Evolutionary conservation across 2,113 vertebrate genomes (phyloP).

Genomic region (Cavia aperea): DNA sequence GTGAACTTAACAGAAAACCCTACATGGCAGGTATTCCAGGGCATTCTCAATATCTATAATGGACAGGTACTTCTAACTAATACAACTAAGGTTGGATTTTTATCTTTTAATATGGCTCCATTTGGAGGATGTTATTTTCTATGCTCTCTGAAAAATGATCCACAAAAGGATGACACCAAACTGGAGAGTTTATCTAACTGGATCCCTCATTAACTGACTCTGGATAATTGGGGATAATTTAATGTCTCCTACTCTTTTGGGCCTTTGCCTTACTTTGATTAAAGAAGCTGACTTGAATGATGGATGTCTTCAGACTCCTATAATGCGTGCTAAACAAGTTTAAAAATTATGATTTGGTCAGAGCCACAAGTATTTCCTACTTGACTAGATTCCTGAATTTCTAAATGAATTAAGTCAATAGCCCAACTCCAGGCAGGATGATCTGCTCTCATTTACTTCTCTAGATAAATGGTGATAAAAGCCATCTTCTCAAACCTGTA

Average conservation of each 20-base stretch:
- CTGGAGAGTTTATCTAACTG: not conserved
- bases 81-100: not conserved
- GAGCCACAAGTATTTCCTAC: not conserved
- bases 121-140: slow-evolving; percentile 17
- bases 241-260: not conserved
- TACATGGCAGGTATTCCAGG: not conserved
- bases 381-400: not conserved
- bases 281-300: not conserved
- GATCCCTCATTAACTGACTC: not conserved
- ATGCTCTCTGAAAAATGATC: not conserved
- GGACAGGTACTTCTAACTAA: too few species aligned
- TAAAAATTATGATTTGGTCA: not conserved
- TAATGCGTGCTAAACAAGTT: not conserved
- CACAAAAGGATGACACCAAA: not conserved
- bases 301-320: not conserved
- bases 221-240: not conserved
- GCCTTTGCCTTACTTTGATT: not conserved
- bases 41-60: slow-evolving; percentile 7
- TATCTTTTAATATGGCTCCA: not conserved
- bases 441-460: not conserved
- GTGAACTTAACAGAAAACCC: not conserved
- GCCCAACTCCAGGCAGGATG: not conserved
- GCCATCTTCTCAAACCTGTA: not conserved
- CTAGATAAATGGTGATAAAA: not conserved
- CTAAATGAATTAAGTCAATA: not conserved